A percentile compares a stretch with the other conserved stretches of the same genome.
phyloP scores from a whole-genome alignment of 2,113 vertebrate species.

The Stegastes partitus region DNA sequence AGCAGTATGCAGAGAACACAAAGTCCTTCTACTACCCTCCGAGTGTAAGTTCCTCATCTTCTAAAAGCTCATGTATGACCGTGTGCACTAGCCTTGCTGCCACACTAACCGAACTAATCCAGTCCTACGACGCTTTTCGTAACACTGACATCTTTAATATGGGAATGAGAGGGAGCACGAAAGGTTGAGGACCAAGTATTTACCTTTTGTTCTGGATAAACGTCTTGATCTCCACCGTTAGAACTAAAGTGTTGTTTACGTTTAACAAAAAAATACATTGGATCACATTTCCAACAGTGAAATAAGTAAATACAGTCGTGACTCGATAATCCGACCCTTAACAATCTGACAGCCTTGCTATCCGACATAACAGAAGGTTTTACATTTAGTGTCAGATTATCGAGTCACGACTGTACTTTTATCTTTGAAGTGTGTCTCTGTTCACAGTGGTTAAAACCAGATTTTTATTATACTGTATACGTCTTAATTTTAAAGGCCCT shows the following conservation, averaged over 20 bases:
- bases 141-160: slow-evolving; percentile 42
- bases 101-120: slow-evolving; percentile 67
- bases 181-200: neutral
- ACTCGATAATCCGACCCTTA: too few species aligned
- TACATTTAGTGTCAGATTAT: too few species aligned
- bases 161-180: neutral
- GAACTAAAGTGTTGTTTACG: neutral
- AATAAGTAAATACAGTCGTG: too few species aligned
- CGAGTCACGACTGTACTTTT: too few species aligned
- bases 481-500: too few species aligned
- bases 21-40: slow-evolving; percentile 88
- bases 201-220: neutral
- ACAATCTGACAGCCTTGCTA: too few species aligned
- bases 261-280: too few species aligned
- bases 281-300: too few species aligned
- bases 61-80: neutral
- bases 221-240: neutral
- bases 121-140: neutral
- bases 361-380: too few species aligned
- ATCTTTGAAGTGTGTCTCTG: too few species aligned
- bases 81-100: slow-evolving; percentile 47
- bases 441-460: too few species aligned
- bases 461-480: too few species aligned
- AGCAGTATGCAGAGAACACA: slow-evolving; percentile 92
- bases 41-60: slow-evolving; percentile 88